Evolutionary conservation across 2,888 invertebrate genomes (phyloP).

Genomic region (Julus scandinavius): DNA sequence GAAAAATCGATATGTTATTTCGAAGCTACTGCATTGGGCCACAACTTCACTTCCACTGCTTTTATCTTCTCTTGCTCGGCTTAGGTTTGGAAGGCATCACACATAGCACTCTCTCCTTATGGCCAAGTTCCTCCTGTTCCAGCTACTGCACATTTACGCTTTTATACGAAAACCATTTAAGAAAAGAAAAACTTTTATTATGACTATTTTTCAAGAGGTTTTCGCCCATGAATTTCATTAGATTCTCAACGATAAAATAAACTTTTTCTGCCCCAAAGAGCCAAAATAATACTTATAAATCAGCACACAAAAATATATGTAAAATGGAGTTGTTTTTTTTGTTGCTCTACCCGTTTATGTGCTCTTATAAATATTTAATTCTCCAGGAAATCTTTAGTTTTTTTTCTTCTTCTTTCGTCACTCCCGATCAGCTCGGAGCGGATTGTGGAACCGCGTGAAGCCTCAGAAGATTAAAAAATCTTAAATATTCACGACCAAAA

Average conservation of each 20-base stretch:
- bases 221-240: slow-evolving; percentile 20
- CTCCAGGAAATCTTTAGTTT: neutral
- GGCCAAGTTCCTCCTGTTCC: slow-evolving; percentile 31
- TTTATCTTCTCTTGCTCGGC: slow-evolving; percentile 1
- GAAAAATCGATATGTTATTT: slow-evolving; percentile 37
- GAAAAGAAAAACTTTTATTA: slow-evolving; percentile 33
- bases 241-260: neutral
- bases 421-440: neutral
- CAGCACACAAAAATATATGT: slow-evolving; percentile 14
- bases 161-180: neutral
- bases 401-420: neutral
- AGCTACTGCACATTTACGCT: neutral
- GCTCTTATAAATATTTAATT: slow-evolving; percentile 41
- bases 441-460: neutral
- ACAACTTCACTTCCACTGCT: neutral
- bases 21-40: slow-evolving; percentile 1
- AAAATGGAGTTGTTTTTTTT: neutral
- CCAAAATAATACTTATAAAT: slow-evolving; percentile 21
- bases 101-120: neutral
- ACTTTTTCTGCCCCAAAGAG: neutral
- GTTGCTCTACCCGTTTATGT: neutral
- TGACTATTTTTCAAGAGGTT: slow-evolving; percentile 33
- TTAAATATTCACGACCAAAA: slow-evolving; percentile 14
- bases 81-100: neutral
- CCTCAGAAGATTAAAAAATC: neutral